Conservation (phyloP, 2,888 invertebrate genomes). For the Meta bourneti region DNA sequence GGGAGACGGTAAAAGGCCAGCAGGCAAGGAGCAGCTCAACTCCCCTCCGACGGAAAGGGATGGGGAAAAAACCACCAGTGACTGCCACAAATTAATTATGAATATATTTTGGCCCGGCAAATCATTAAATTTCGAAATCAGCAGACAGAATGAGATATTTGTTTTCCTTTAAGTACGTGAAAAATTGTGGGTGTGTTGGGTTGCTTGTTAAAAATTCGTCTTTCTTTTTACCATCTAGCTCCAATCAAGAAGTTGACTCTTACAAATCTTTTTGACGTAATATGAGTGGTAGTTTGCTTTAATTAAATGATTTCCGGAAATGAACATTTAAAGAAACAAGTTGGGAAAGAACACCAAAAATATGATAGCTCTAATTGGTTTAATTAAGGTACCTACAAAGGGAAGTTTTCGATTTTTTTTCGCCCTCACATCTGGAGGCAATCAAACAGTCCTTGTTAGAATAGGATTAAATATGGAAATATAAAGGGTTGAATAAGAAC, state of each 20-base stretch:
- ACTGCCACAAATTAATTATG: conserved; percentile 24
- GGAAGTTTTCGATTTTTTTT: conserved; percentile 1
- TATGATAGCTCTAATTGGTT: conserved; percentile 44
- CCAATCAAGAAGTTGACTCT: conserved; percentile 8
- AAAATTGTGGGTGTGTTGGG: neutral
- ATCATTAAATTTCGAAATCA: conserved; percentile 38
- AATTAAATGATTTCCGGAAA: conserved; percentile 51
- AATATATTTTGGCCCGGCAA: neutral
- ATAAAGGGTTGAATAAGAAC: conserved; percentile 27
- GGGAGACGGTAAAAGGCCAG: neutral
- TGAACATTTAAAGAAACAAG: conserved; percentile 30
- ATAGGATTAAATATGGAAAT: conserved; percentile 32
- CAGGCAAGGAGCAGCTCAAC: neutral
- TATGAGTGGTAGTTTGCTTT: conserved; percentile 30
- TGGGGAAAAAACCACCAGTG: neutral
- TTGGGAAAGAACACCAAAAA: conserved; percentile 22
- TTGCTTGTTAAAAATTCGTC: conserved; percentile 25
- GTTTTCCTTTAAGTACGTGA: neutral
- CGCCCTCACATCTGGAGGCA: conserved; percentile 11
- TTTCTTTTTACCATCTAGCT: neutral
- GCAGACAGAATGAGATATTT: conserved; percentile 26
- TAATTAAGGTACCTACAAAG: conserved; percentile 46
- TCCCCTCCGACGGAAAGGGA: neutral
- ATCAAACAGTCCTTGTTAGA: conserved; percentile 32
- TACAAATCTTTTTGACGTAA: conserved; percentile 17